Base-by-base conservation (phyloP, 2,888 invertebrate genomes). In the Scaptomyza tumidula region DNA sequence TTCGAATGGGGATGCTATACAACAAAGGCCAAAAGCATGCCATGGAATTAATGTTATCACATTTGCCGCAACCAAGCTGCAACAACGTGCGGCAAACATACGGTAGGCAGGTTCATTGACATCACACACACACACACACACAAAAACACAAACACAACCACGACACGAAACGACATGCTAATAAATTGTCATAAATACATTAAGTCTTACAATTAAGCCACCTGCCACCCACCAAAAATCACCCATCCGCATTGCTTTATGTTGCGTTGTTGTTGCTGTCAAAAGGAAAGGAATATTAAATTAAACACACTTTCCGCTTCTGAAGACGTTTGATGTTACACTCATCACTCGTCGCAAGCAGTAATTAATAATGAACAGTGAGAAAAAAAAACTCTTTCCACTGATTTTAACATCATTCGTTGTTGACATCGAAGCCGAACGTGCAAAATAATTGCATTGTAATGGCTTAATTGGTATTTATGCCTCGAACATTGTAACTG, bases 391-490 rank as follows among this genome's bases (percentile, higher is more conserved):
- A 63, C 61, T 27, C 33, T 68, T 75, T 56, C 44, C 63, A 53
- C 58, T 33, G 66, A 71, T 71, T 67, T 53, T 72, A 58, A 35
- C 66, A 53, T 43, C 55, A 63, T 64, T 37, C 64, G 55, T 52
- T 58, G 74, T 75, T 71, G 66, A 85, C 76, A 74, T 57, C 48
- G 24, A 37, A 9, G 31, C 41, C 67, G 50, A 61, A 59, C 58
- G 43, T 58, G 64, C 55, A 55, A 68, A 59, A 67, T 61, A 69
- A 78, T 64, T 77, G 66, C 74, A 61, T 53, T 72, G 75, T 86
- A 83, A 83, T 86, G 67, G 68, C 81, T 86, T 83, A 83, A 83
- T 83, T 83, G 86, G 78, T 88, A 88, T 75, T 83, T 84, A 86
- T 72, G 75, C 43, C 50, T 49, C 53, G 60, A 52, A 52, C 72